Base-by-base conservation (phyloP, 2,888 invertebrate genomes). In the Euzophera pinguis region DNA sequence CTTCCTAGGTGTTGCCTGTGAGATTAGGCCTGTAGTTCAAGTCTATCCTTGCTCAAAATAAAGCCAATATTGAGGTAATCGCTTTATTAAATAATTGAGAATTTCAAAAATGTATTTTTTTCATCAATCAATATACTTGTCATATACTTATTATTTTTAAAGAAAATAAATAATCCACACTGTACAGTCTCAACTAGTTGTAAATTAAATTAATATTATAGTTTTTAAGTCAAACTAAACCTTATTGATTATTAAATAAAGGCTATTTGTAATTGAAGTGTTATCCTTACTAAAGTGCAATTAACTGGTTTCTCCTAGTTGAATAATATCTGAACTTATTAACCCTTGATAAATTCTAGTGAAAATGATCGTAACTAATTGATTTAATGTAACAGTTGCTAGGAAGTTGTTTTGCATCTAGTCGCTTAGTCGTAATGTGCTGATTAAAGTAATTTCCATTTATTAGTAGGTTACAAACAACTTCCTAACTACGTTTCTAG, bases 271-370 rank as follows among this genome's bases (percentile, higher is more conserved):
- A 13, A 45, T 45, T 5, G 13, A 9, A 8, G 32, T 45, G 32
- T 14, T 45, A 45, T 45, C 29, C 32, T 32, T 45, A 6, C 32
- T 3, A 45, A 45, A 45, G 32, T 45, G 32, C 34, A 45, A 29
- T 16, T 10, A 34, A 13, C 34, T 45, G n/a, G 45, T 45, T 45
- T 14, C 45, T 32, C 32, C 45, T 45, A 8, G 45, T 45, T 32
- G 14, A 45, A 45, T 34, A 45, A 32, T 32, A 32, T 32, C 13
- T 45, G 45, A 45, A 45, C 45, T 45, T 45, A 16, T 32, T 34
- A 45, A 45, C 45, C 45, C 32, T 9, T 29, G 45, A 45, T 45
- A 45, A 45, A 45, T 43, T 5, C 16, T 34, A 45, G 45, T 45
- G 34, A 45, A 43, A 45, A 45, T 45, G 45, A 45, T 45, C 45